These are phyloP conservation scores for Sylvia atricapilla DNA, from an alignment of 2,113 vertebrate genomes.

Conservation along the genomic window DNA sequence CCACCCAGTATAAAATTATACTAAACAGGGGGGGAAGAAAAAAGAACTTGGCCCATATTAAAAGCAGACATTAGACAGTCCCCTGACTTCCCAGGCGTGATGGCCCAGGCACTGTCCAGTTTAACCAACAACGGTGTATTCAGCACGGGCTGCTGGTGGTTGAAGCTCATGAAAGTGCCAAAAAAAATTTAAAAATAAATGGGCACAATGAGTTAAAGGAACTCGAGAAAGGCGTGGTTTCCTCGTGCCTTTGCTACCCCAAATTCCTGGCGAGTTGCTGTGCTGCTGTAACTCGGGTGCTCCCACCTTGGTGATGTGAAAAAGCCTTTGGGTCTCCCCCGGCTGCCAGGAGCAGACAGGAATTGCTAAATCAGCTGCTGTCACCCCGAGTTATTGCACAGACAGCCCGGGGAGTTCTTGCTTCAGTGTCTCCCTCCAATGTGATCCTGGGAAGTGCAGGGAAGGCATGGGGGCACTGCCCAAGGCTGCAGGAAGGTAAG, in stretches of 20 bases:
- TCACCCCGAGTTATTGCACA: neutral
- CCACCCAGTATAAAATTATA: slow-evolving; percentile 73
- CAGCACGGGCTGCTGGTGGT: neutral
- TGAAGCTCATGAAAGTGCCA: neutral
- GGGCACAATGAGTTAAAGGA: neutral
- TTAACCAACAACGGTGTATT: neutral
- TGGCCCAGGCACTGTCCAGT: slow-evolving; percentile 11
- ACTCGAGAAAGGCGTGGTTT: neutral
- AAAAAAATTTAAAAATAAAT: neutral
- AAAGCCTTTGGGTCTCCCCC: neutral
- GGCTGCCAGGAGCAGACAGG: neutral
- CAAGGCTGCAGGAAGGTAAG: neutral
- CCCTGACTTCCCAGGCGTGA: neutral
- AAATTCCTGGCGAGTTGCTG: neutral
- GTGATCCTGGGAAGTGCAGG: neutral
- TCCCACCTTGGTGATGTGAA: neutral
- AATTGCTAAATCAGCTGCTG: neutral
- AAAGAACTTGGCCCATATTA: slow-evolving; percentile 45
- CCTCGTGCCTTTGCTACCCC: neutral
- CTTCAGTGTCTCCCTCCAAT: fast-evolving
- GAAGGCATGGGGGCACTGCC: neutral
- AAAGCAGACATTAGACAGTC: slow-evolving; percentile 48
- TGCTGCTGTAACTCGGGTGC: neutral
- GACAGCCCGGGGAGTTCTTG: neutral
- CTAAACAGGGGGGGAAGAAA: slow-evolving; percentile 40